These are phyloP conservation scores for Chaenocephalus aceratus DNA, from an alignment of 2,113 vertebrate genomes.

Conservation along the genomic window DNA sequence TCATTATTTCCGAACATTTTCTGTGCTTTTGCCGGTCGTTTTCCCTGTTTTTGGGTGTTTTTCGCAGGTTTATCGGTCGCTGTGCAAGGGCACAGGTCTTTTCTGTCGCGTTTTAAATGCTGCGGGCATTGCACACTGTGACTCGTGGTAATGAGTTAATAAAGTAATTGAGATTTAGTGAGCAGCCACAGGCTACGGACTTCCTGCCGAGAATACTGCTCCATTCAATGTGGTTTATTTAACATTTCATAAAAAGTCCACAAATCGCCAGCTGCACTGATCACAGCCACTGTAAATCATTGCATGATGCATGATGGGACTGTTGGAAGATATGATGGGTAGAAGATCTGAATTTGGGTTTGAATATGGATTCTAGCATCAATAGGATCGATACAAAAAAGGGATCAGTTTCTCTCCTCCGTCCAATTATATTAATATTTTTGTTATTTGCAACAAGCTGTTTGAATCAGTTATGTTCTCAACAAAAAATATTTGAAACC, in stretches of 20 bases:
- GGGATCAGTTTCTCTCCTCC: too few species aligned
- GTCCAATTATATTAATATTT: too few species aligned
- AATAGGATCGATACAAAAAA: too few species aligned
- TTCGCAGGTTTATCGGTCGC: too few species aligned
- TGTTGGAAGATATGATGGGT: constrained; percentile 8
- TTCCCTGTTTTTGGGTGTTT: too few species aligned
- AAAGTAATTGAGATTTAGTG: constrained; percentile 75
- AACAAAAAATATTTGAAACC: too few species aligned
- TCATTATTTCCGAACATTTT: too few species aligned
- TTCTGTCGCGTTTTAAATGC: constrained; percentile 72
- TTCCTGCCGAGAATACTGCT: constrained; percentile 58
- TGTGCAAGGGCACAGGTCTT: constrained; percentile 53
- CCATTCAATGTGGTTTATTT: constrained; percentile 66
- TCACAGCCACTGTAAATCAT: constrained; percentile 54
- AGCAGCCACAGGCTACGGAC: constrained; percentile 64
- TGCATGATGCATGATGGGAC: constrained; percentile 14
- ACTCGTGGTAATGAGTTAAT: constrained; percentile 77
- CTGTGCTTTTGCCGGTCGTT: too few species aligned
- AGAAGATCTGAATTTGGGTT: not conserved
- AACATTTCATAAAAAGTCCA: constrained; percentile 65
- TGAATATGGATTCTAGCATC: too few species aligned
- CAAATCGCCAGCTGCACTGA: constrained; percentile 36
- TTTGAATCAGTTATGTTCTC: too few species aligned
- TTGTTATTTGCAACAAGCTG: too few species aligned
- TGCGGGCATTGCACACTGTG: constrained; percentile 59